Evolutionary conservation across 2,113 vertebrate species (phyloP).

Genomic region (Fulica atra): DNA sequence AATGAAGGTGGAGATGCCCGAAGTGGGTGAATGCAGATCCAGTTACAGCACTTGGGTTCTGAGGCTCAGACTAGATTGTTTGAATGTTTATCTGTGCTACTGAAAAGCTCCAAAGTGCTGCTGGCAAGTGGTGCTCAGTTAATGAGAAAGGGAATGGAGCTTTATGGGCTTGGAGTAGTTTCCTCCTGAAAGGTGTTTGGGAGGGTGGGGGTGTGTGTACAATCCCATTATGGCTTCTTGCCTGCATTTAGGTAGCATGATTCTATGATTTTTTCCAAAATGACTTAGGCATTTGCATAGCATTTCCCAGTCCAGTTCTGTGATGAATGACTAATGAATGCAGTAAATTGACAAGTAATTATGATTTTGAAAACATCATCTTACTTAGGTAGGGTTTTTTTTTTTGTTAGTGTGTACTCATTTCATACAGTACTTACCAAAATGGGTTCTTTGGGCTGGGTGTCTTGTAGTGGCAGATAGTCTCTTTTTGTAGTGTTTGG

Average conservation of each 20-base stretch:
- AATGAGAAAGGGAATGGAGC: background rate
- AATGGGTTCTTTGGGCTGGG: background rate
- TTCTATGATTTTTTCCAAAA: background rate
- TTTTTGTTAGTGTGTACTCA: background rate
- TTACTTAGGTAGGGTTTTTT: background rate
- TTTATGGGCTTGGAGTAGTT: background rate
- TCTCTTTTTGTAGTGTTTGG: background rate
- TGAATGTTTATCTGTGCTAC: background rate
- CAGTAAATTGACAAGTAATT: background rate
- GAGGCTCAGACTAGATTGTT: background rate
- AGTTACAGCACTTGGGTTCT: background rate
- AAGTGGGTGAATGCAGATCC: background rate
- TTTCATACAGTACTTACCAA: background rate
- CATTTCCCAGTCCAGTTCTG: background rate
- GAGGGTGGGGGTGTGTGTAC: background rate
- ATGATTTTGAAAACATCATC: background rate
- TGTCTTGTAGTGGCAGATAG: background rate
- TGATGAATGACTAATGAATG: background rate
- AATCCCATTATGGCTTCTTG: background rate
- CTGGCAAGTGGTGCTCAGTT: background rate
- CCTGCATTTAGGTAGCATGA: background rate
- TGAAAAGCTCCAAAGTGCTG: conserved; percentile 32
- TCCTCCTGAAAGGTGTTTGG: background rate
- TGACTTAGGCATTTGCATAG: background rate
- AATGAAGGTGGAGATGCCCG: background rate